phyloP scores from a whole-genome alignment of 2,113 vertebrate genomes.

The Rattus norvegicus region DNA sequence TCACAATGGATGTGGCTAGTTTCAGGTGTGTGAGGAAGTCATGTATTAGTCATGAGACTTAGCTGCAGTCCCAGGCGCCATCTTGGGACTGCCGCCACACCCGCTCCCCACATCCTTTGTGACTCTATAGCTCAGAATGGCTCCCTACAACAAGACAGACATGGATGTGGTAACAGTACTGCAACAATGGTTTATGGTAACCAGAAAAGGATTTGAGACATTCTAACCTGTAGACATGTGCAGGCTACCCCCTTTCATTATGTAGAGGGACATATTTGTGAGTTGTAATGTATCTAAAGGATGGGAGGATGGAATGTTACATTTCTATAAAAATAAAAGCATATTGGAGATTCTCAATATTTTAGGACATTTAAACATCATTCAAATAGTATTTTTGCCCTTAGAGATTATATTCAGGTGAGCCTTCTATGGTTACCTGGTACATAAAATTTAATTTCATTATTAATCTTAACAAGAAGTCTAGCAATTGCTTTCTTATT shows the following conservation, averaged over 20 bases:
- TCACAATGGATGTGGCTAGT: no score
- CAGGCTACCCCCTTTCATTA: not conserved
- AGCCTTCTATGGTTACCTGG: not conserved
- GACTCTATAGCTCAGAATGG: no score
- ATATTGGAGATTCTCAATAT: not conserved
- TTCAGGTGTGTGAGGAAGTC: no score
- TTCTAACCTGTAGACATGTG: not conserved
- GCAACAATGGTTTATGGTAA: not conserved
- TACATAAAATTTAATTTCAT: not conserved
- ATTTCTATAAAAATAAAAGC: not conserved
- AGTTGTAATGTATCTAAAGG: not conserved
- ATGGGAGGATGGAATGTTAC: not conserved
- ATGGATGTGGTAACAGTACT: not conserved
- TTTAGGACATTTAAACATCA: not conserved
- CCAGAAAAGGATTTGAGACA: not conserved
- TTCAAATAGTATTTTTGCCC: not conserved
- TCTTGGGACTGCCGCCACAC: no score
- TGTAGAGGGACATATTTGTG: not conserved
- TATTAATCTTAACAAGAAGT: not conserved
- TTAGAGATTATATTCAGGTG: not conserved
- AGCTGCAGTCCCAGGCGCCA: no score
- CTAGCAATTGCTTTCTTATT: not conserved
- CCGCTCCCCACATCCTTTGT: no score
- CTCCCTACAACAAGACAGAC: slow-evolving; percentile 9
- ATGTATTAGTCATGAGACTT: no score